Evolutionary conservation across 2,113 vertebrate species (phyloP).

Genomic region (Hassar affinis): DNA sequence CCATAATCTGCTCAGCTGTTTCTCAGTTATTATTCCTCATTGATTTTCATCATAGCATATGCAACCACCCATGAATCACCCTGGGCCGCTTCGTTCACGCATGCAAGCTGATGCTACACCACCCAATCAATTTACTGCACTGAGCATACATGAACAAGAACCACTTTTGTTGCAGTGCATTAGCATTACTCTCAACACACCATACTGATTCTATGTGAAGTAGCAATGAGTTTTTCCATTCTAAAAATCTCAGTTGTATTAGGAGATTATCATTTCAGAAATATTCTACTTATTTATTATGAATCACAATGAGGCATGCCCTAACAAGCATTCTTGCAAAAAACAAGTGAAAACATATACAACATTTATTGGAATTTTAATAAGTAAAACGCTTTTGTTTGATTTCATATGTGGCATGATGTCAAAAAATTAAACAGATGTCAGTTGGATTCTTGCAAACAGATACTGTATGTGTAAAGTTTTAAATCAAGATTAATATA

Average conservation of each 20-base stretch:
- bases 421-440: neutral
- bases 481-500: too few species aligned
- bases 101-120: conserved; percentile 64
- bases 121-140: conserved; percentile 68
- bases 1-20: conserved; percentile 72
- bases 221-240: conserved; percentile 27
- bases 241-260: conserved; percentile 5
- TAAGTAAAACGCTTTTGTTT: neutral
- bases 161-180: conserved; percentile 62
- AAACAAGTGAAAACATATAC: neutral
- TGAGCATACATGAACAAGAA: conserved; percentile 58
- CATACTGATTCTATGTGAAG: conserved; percentile 30
- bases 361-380: neutral
- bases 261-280: conserved; percentile 8
- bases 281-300: conserved; percentile 3
- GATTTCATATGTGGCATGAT: neutral
- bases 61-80: conserved; percentile 70
- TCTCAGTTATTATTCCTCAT: conserved; percentile 78
- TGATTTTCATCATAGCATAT: conserved; percentile 74
- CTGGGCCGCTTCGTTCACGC: conserved; percentile 49
- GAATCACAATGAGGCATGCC: conserved; percentile 16
- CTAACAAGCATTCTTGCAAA: neutral
- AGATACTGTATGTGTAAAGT: too few species aligned
- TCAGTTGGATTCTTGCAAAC: neutral
- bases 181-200: conserved; percentile 48